Evolutionary conservation across 2,113 vertebrate species (phyloP), one percentile per base, ranked within the genome.

Genomic region (Nansenia antarctica): DNA sequence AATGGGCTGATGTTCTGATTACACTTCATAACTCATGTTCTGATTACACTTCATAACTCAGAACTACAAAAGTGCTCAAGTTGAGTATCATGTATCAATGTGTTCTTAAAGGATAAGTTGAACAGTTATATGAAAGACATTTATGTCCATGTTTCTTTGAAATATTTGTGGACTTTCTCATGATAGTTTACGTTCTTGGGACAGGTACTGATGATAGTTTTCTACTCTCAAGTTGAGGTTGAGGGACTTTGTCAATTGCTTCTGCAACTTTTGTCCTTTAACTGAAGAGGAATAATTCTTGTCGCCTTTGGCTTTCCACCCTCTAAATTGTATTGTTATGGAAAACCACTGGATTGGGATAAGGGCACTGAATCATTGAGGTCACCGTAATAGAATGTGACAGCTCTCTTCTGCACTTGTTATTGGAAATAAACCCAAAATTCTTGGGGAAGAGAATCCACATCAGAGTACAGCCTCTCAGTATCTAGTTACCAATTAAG

Each of bases 321-420:
- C 81, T 86, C 85, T 87, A 87, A 86, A 85, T 88, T 85, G 80
- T 75, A 88, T 90, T 90, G 90, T 90, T 89, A 88, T 89, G 90
- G 84, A 89, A 90, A 90, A 88, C 86, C 82, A 5, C 87, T 89
- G 89, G 86, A 89, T 88, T 80, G 87, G 86, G 87, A 47, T 86
- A 54, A 82, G 82, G 85, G 86, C 85, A 86, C 76, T 80, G 77
- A 85, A 87, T 87, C 89, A 86, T 87, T 87, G 83, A 88, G 83
- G 83, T 87, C 82, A 85, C 82, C 67, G 86, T 89, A 91, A 90
- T 90, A 62, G 84, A 88, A 82, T 85, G 87, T 91, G 87, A 90
- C 89, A 90, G 88, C 85, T 87, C 70, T 71, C 62, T 80, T 80
- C 86, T 88, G 87, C 85, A 88, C 83, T 86, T 85, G 76, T 82